Conservation (phyloP, 2,888 invertebrate genomes). For the Lithodes maja region DNA sequence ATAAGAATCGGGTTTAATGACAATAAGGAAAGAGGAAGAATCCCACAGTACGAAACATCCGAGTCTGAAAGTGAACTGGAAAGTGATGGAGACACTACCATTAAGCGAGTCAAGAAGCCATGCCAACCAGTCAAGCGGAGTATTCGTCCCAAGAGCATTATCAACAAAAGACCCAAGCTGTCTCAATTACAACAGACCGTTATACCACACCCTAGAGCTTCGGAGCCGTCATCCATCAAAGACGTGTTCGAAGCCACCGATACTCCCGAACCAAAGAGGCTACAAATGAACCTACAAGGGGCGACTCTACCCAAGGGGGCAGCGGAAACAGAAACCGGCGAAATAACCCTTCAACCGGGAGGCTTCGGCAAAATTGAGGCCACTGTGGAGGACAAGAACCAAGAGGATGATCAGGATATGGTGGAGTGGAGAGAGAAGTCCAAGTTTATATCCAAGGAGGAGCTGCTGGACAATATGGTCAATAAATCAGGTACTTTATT, state of each 20-base stretch:
- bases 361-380: constrained; percentile 73
- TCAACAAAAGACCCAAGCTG: constrained; percentile 47
- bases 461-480: constrained; percentile 82
- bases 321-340: neutral
- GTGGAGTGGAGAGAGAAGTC: constrained; percentile 64
- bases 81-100: constrained; percentile 76
- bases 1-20: neutral
- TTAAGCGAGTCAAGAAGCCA: constrained; percentile 64
- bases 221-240: constrained; percentile 8
- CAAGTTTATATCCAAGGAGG: constrained; percentile 79
- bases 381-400: constrained; percentile 50
- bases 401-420: constrained; percentile 70
- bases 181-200: constrained; percentile 43
- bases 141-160: constrained; percentile 74
- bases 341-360: constrained; percentile 74
- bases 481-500: constrained; percentile 78
- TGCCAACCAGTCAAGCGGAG: constrained; percentile 32
- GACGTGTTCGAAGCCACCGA: constrained; percentile 44
- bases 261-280: constrained; percentile 25
- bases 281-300: constrained; percentile 39
- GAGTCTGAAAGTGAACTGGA: constrained; percentile 80
- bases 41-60: neutral
- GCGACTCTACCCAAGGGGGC: constrained; percentile 18
- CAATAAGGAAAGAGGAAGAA: neutral
- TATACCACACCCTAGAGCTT: constrained; percentile 22